Conservation (phyloP, 2,113 vertebrate genomes). For the Capra hircus region DNA sequence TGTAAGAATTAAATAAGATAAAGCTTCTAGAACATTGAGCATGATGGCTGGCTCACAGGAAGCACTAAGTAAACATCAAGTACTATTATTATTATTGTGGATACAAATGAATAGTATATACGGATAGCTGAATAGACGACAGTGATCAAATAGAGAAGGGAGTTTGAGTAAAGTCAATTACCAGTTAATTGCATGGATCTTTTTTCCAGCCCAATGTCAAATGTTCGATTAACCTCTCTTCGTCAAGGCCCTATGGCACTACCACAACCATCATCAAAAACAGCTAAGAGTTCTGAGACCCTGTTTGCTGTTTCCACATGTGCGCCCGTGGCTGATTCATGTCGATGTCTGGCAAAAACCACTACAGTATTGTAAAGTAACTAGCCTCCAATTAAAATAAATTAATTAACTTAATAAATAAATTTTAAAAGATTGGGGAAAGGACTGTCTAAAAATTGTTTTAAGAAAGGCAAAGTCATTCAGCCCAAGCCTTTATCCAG, state of each 20-base stretch:
- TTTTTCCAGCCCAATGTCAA: not conserved
- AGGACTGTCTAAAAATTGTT: not conserved
- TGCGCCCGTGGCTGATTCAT: not conserved
- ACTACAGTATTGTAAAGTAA: not conserved
- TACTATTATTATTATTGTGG: not conserved
- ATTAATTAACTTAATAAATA: not conserved
- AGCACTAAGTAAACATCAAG: not conserved
- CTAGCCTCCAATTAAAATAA: not conserved
- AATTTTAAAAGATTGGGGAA: not conserved
- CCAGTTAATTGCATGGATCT: not conserved
- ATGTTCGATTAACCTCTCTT: not conserved
- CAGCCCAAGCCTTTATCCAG: not conserved
- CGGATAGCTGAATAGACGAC: not conserved
- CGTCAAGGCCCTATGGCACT: not conserved
- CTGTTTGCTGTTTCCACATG: not conserved
- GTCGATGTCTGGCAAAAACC: not conserved
- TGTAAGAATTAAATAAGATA: not conserved
- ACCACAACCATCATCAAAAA: not conserved
- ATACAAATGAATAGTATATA: not conserved
- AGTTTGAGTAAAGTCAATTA: not conserved
- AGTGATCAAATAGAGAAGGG: not conserved
- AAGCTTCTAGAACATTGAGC: not conserved
- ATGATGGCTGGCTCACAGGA: not conserved
- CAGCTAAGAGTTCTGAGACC: not conserved
- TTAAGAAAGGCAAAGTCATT: not conserved